These are phyloP conservation scores for Drosophila paramelanica DNA, from an alignment of 2,888 invertebrate genomes.

Conservation along the genomic window DNA sequence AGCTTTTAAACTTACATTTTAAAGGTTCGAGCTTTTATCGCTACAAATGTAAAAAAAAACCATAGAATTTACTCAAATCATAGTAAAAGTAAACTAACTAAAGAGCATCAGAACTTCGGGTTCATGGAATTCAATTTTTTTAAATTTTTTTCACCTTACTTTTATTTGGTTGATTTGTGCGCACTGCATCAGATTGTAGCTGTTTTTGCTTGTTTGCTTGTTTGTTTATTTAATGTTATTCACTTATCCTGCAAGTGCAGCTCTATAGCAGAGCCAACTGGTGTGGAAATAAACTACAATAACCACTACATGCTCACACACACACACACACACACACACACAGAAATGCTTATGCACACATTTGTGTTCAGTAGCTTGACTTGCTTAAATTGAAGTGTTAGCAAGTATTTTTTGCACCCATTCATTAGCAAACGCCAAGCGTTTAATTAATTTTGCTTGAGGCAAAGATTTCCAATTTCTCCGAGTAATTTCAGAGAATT, in stretches of 20 bases:
- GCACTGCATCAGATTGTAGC: conserved; percentile 49
- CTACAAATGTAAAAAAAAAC: too few species aligned
- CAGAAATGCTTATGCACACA: neutral
- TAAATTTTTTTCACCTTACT: neutral
- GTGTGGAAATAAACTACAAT: conserved; percentile 1
- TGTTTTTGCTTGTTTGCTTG: conserved; percentile 37
- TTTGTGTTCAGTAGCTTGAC: neutral
- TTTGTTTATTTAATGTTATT: conserved; percentile 67
- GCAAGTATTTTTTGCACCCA: conserved; percentile 9
- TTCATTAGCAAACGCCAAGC: conserved; percentile 70
- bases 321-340: too few species aligned
- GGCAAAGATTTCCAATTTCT: conserved; percentile 7
- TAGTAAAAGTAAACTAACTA: too few species aligned
- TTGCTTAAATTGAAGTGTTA: conserved; percentile 1
- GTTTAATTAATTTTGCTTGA: conserved; percentile 64
- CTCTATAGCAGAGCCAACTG: conserved; percentile 9
- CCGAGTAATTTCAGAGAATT: conserved; percentile 43
- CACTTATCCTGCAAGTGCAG: conserved; percentile 60
- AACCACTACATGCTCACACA: too few species aligned
- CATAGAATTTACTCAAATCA: too few species aligned
- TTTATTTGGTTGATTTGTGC: conserved; percentile 35
- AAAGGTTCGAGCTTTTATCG: too few species aligned
- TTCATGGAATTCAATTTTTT: neutral
- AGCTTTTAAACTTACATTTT: too few species aligned
- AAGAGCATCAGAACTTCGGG: neutral